phyloP scores from a whole-genome alignment of 1,140 invertebrate genomes.

The Macrotrachela quadricornifera region DNA sequence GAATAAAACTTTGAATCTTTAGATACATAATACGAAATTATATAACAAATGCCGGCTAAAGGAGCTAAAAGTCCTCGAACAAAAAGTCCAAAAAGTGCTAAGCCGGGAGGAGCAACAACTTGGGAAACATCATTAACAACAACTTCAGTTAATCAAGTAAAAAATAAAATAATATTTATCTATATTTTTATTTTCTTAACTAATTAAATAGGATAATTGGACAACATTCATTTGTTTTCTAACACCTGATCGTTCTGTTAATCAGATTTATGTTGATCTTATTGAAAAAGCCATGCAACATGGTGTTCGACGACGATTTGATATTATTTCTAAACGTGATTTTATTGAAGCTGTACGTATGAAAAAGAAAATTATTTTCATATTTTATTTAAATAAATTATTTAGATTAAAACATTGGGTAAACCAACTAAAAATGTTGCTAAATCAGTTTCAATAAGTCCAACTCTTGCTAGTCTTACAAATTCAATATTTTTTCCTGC shows the following conservation, averaged over 20 bases:
- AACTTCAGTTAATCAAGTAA: background rate
- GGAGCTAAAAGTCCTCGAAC: background rate
- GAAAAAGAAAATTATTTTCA: background rate
- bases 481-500: background rate
- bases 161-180: background rate
- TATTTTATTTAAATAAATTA: background rate
- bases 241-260: background rate
- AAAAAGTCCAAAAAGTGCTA: constrained; percentile 7
- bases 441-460: background rate
- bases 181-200: background rate
- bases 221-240: background rate
- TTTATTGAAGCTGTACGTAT: background rate
- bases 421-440: constrained; percentile 1
- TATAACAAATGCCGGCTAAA: too few species aligned
- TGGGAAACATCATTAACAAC: background rate
- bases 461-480: background rate
- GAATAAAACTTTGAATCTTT: too few species aligned
- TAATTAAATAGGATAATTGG: constrained; percentile 3
- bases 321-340: constrained; percentile 5
- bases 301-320: background rate
- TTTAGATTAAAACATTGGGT: background rate
- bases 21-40: too few species aligned
- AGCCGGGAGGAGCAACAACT: background rate
- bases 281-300: background rate
- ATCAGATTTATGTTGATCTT: constrained; percentile 4